Evolutionary conservation across 1,140 invertebrate species (phyloP), one percentile per base, ranked within the genome.

Genomic region (Belonocnema kinseyi): DNA sequence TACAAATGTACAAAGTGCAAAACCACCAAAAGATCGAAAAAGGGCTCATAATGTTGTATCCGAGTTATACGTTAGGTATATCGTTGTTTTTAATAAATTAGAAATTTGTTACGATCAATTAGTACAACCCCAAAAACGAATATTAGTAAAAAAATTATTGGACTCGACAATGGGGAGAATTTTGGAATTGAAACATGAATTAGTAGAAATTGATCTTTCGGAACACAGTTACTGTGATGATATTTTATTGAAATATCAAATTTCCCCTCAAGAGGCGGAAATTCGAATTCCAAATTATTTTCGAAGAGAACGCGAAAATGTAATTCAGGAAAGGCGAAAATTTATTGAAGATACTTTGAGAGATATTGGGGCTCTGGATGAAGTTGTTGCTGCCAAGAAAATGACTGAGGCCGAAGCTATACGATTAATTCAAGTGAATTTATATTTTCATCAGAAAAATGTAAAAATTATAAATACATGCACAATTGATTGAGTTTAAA

Each of bases 61-160:
- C 1, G 93, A 93, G 26, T 85, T 96, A 6, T 97, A 97, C 85
- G 91, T 97, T 0, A 94, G 95, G 73, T 99, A 99, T 84, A 95
- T 97, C 4, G 90, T 95, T 16, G 92, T 97, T 0, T 93, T 95
- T 13, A 94, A 96, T 75, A 94, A 94, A 78, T 86, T 99, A 12
- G 95, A 97, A 85, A 90, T 94, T 78, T 96, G 96, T 76, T 97
- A 98, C 84, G 97, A 98, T 87, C 97, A 97, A 91, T 94, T 98
- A 75, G 92, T 98, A 40, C 98, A 99, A 86, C 97, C 98, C 0
- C 98, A 99, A 89, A 99, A 99, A 88, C 91, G 97, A 56, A 85
- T 95, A 46, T 91, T 98, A 4, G 92, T 99, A 0, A 94, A 94
- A 66, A 94, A 95, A 79, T 87, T 98, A 2, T 88, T 99, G 0